phyloP scores from a whole-genome alignment of 2,113 vertebrate genomes.

The Psilopogon haemacephalus region DNA sequence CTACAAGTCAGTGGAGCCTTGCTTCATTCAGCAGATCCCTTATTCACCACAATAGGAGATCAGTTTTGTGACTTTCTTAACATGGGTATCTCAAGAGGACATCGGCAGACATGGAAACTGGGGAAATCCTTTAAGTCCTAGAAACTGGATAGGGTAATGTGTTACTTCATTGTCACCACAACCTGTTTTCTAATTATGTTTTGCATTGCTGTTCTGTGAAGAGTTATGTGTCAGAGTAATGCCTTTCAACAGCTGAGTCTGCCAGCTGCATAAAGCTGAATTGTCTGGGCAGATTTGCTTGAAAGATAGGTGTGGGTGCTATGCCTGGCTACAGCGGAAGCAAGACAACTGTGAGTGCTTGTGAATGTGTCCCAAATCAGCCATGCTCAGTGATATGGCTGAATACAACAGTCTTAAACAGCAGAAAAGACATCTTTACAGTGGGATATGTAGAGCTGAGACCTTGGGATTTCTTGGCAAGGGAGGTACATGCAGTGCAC shows the following conservation, averaged over 20 bases:
- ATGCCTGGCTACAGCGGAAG: not conserved
- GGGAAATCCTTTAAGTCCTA: conserved; percentile 34
- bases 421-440: not conserved
- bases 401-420: not conserved
- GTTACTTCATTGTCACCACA: not conserved
- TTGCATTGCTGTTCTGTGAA: not conserved
- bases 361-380: not conserved
- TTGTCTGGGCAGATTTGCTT: conserved; percentile 11
- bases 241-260: conserved; percentile 10
- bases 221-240: not conserved
- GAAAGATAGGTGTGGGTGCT: not conserved
- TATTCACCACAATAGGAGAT: conserved; percentile 53
- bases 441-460: not conserved
- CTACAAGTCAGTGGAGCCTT: conserved; percentile 46
- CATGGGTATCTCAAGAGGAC: not conserved
- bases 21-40: conserved; percentile 51
- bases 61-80: conserved; percentile 49
- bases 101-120: conserved; percentile 21
- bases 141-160: conserved; percentile 14
- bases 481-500: not conserved
- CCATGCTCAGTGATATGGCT: not conserved
- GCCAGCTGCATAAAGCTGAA: not conserved
- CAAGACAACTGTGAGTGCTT: not conserved
- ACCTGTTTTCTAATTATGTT: not conserved
- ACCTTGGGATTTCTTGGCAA: not conserved